Base-by-base conservation (phyloP, 2,888 invertebrate species). In the Lapara coniferarum region DNA sequence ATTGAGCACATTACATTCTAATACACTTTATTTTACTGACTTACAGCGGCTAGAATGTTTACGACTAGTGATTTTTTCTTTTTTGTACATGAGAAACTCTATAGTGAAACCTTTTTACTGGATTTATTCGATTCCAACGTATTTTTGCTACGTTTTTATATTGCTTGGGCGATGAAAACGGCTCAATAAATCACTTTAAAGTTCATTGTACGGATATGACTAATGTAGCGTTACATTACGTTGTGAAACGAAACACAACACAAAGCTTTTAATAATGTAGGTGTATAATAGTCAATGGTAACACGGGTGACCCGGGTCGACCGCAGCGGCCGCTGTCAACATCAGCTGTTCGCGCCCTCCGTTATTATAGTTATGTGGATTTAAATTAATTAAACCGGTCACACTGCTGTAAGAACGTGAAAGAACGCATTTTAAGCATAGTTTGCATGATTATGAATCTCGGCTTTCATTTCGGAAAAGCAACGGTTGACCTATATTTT, bases 261-360 rank as follows among this genome's bases (percentile, higher is more conserved):
- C 67, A 68, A 57, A 68, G 71, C 71, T 51, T 73, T 70, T 71
- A 76, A 74, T 77, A 70, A 19, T 69, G 63, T 73, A 69, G 69
- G 66, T 74, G 70, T 72, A 74, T 70, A 73, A 77, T 77, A 76
- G 78, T 78, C 69, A 72, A 77, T 77, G 78, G 78, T 75, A 73
- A 75, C 79, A 73, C 59, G 77, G 74, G 78, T 74, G 78, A 76
- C 81, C 78, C 80, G 78, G 58, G 77, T 81, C 75, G 83, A 88
- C 88, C 88, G 87, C 89, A 84, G 77, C 75, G 74, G 80, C 88
- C 86, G 86, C 89, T 88, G 89, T 91, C 92, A 91, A 79, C 83
- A 80, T 84, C 89, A 90, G 87, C 85, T 86, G 89, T 77, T 81
- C 78, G 73, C 76, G 75, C 74, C 58, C 57, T 66, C 53, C 46